Evolutionary conservation across 2,113 vertebrate genomes (phyloP), one percentile per base, ranked within the genome.

Genomic region (Emydocephalus ijimae): DNA sequence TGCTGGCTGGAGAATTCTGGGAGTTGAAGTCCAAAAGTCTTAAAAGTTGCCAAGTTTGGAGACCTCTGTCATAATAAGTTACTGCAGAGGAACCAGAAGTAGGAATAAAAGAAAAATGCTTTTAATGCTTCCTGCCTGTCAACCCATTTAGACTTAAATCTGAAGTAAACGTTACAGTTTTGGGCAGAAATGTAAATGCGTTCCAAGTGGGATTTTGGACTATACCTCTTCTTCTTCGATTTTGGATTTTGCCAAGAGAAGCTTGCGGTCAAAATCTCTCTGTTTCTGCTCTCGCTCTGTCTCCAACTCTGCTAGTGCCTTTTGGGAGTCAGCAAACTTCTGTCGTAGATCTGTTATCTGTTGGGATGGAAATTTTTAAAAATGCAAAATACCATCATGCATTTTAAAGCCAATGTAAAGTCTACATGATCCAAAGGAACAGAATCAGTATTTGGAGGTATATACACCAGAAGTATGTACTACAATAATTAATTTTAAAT

Each of bases 201-300:
- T 52, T 43, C 48, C 48, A 15, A 24, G 18, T 43, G 14, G 90
- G 39, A 91, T 29, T n/a, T 59, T 48, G 23, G 24, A 95, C 96
- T 98, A 43, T 43, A 93, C 99, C 98, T 99, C 99, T 56, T 99
- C 99, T 10, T 98, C 99, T 95, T 99, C 99, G 0, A 99, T 99
- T 96, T 99, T 98, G 94, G 99, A 99, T 97, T 99, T 99, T 91
- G 99, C 99, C 93, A 99, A 96, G 56, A 99, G 98, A 92, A 99
- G 98, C 94, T 99, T 99, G 95, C 99, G 99, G 96, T 99, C 99
- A 3, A 99, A 99, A 97, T 99, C 99, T 0, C 99, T 97, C 97
- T 99, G 99, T 93, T 98, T 98, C 95, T 99, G 98, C 87, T 99
- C 99, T 54, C 98, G 96, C 90, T 99, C 99, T 0, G 98, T 97